Evolutionary conservation across 2,113 vertebrate species (phyloP).

Genomic region (Plecturocebus donacophilus): DNA sequence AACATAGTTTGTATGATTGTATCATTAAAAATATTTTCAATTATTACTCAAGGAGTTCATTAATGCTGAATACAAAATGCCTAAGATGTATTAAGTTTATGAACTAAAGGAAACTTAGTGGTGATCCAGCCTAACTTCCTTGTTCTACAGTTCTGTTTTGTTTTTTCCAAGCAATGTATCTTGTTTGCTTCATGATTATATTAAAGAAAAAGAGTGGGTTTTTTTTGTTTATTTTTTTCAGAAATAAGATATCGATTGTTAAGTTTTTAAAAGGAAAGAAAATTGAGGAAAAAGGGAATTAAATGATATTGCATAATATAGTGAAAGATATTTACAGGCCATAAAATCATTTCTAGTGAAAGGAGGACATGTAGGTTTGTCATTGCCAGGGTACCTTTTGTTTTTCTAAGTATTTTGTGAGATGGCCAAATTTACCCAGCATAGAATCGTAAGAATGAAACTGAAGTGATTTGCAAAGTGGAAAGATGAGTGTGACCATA

Average conservation of each 20-base stretch:
- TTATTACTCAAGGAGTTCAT: not conserved
- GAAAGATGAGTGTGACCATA: not conserved
- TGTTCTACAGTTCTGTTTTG: conserved; percentile 24
- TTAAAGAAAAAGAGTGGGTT: not conserved
- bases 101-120: not conserved
- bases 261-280: not conserved
- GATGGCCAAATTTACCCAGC: not conserved
- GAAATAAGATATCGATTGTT: conserved; percentile 22
- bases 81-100: conserved; percentile 31
- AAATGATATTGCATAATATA: not conserved
- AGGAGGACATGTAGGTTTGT: not conserved
- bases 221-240: not conserved
- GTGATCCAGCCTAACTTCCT: conserved; percentile 5
- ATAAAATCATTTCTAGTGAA: not conserved
- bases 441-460: not conserved
- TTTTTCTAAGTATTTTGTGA: not conserved
- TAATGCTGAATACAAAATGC: conserved; percentile 1
- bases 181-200: not conserved
- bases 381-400: not conserved
- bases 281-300: not conserved
- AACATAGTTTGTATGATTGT: not conserved
- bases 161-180: not conserved
- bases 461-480: not conserved
- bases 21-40: conserved; percentile 33
- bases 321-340: not conserved